Evolutionary conservation across 1,140 invertebrate species (phyloP).

Genomic region (Pristionchus pacificus): DNA sequence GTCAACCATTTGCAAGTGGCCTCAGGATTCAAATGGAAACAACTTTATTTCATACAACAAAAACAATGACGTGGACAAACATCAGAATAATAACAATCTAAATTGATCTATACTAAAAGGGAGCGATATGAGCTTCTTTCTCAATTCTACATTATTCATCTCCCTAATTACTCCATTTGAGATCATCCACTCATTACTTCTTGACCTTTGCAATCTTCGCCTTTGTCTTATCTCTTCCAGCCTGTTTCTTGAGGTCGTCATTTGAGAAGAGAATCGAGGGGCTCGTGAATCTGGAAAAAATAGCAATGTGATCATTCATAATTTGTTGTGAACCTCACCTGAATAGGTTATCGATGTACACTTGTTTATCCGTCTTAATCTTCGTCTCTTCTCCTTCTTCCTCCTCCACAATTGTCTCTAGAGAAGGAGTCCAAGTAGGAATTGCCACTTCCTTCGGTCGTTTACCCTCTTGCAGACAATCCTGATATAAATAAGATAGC

Average conservation of each 20-base stretch:
- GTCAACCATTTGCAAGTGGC: no score
- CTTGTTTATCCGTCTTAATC: constrained; percentile 33
- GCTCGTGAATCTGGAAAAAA: constrained; percentile 33
- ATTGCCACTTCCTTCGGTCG: constrained; percentile 19
- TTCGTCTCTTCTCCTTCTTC: constrained; percentile 12
- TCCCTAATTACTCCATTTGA: no score
- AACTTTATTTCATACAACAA: no score
- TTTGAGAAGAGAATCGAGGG: constrained; percentile 49
- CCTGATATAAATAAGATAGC: no score
- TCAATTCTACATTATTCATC: no score
- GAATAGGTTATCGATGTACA: constrained; percentile 43
- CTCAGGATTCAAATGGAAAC: no score
- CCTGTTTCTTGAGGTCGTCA: constrained; percentile 40
- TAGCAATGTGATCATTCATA: not conserved
- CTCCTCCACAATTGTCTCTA: constrained; percentile 35
- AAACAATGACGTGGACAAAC: no score
- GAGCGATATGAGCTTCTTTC: no score
- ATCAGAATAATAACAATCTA: no score
- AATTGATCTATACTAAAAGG: no score
- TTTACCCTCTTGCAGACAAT: constrained; percentile 34
- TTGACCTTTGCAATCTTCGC: constrained; percentile 55
- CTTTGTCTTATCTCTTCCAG: constrained; percentile 41
- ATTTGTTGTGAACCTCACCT: not conserved
- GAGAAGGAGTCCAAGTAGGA: constrained; percentile 44
- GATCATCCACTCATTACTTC: constrained; percentile 43